Conservation (phyloP, 2,113 vertebrate genomes). For the Stegostoma tigrinum region DNA sequence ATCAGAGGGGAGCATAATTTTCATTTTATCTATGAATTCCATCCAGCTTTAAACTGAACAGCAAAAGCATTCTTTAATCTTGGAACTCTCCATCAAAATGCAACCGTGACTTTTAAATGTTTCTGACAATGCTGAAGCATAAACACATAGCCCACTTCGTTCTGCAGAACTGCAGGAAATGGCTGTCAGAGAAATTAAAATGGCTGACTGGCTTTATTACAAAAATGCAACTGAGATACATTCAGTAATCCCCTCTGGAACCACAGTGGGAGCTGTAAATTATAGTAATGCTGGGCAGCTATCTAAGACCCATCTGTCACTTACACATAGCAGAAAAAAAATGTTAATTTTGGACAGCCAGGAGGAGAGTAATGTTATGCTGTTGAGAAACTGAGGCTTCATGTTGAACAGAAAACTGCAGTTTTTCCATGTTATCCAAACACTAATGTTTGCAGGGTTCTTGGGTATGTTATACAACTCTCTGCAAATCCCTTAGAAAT, state of each 20-base stretch:
- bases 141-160: background rate
- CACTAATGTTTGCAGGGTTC: background rate
- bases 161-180: background rate
- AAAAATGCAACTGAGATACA: background rate
- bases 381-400: background rate
- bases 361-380: background rate
- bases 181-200: background rate
- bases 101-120: background rate
- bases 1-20: background rate
- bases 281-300: background rate
- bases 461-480: background rate
- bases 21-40: background rate
- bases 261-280: background rate
- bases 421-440: background rate
- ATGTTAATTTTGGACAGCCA: background rate
- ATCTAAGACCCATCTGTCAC: background rate
- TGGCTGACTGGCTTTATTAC: background rate
- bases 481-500: background rate
- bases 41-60: background rate
- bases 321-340: background rate
- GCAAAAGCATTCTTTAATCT: background rate
- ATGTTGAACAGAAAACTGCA: background rate
- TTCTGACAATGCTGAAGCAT: too few species aligned
- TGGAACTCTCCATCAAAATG: background rate
- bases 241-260: background rate